Percentiles rank a stretch among this genome's conserved stretches.
Evolutionary conservation across 2,888 invertebrate species (phyloP).

Genomic region (Gryllus longicercus): DNA sequence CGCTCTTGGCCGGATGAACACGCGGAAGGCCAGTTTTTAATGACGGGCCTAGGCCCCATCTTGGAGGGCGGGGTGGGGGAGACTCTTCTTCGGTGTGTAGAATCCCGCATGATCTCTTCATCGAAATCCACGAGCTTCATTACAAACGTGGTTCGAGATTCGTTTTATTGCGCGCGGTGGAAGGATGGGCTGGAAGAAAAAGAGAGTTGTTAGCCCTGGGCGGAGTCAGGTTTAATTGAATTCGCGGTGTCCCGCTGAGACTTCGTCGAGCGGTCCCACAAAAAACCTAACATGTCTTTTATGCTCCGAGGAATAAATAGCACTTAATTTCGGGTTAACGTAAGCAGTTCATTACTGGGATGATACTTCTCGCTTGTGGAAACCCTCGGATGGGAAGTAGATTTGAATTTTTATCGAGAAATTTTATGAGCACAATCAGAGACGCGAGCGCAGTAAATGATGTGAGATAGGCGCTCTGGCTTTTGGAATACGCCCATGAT

Average conservation of each 20-base stretch:
- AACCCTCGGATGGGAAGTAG: not conserved
- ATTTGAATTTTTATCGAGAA: no score
- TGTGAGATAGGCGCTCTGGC: no score
- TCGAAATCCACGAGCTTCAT: not conserved
- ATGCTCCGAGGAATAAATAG: not conserved
- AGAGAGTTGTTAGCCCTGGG: not conserved
- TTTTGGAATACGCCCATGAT: no score
- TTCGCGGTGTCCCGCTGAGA: not conserved
- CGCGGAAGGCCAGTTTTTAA: not conserved
- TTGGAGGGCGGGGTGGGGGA: not conserved
- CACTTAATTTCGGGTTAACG: not conserved
- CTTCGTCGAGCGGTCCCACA: not conserved
- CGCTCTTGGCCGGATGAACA: not conserved
- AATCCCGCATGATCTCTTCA: not conserved
- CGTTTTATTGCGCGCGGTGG: not conserved
- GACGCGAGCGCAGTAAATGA: no score
- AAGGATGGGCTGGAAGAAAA: not conserved
- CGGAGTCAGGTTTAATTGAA: constrained; percentile 1
- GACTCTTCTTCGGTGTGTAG: not conserved
- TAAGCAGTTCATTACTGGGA: not conserved
- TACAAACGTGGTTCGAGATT: not conserved
- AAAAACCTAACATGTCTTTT: not conserved
- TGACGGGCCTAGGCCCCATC: not conserved
- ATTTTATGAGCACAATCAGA: no score
- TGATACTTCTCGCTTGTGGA: not conserved